Percentiles rank a stretch among this genome's conserved stretches.
These are phyloP conservation scores for Microcebus lehilahytsara DNA, from an alignment of 2,113 vertebrate species.

Conservation along the genomic window DNA sequence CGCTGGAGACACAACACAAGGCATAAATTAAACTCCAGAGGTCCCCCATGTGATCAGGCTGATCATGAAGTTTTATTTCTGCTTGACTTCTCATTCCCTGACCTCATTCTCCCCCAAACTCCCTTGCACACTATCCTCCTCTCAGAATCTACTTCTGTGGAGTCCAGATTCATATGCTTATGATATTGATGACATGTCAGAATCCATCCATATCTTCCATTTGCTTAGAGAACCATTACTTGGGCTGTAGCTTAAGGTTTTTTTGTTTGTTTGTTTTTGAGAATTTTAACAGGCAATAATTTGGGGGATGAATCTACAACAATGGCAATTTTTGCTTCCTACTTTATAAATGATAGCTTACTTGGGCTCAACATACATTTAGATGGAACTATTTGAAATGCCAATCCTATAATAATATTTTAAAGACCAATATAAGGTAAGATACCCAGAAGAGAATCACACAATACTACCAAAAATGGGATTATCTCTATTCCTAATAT, in stretches of 20 bases:
- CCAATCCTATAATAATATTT: background rate
- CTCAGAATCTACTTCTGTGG: background rate
- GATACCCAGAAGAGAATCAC: background rate
- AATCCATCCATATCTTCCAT: background rate
- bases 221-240: background rate
- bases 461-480: background rate
- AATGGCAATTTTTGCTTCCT: background rate
- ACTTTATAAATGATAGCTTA: background rate
- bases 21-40: background rate
- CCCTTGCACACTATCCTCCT: background rate
- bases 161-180: background rate
- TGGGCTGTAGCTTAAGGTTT: background rate
- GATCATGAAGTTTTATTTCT: background rate
- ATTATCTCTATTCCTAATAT: background rate
- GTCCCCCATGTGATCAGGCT: background rate
- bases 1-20: too few relatives aligned
- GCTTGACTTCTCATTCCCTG: background rate
- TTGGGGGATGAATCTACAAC: background rate
- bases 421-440: background rate
- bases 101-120: background rate
- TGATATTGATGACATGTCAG: background rate
- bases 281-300: background rate
- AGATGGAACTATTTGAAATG: background rate
- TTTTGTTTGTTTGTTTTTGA: background rate
- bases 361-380: background rate